A percentile compares a stretch with the other conserved stretches of the same genome.
Evolutionary conservation across 2,797 vertebrate species (phyloP).

Genomic region (Dermochelys coriacea): DNA sequence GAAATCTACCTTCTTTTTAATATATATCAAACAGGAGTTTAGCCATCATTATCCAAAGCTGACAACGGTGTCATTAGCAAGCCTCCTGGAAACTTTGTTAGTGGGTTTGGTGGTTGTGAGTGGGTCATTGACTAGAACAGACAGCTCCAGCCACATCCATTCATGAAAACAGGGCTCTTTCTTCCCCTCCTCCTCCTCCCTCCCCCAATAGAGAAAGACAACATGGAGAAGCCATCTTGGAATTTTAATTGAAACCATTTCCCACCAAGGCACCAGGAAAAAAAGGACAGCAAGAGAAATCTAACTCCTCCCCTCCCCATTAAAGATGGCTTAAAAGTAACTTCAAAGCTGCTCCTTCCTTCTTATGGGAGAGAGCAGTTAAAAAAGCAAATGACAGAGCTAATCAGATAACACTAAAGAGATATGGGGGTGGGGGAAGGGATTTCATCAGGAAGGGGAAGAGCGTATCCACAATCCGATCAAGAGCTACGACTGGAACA

Average conservation of each 20-base stretch:
- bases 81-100: slow-evolving; percentile 68
- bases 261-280: slow-evolving; percentile 54
- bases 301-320: slow-evolving; percentile 39
- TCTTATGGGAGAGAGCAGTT: not conserved
- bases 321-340: not conserved
- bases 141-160: slow-evolving; percentile 82
- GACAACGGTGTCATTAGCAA: slow-evolving; percentile 67
- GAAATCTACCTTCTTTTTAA: not conserved
- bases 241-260: slow-evolving; percentile 91
- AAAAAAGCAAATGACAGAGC: not conserved
- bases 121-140: slow-evolving; percentile 59
- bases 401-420: not conserved
- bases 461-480: not conserved
- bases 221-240: slow-evolving; percentile 91
- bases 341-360: slow-evolving; percentile 20
- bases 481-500: not conserved
- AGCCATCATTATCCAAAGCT: slow-evolving; percentile 34
- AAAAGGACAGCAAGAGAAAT: slow-evolving; percentile 1
- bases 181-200: slow-evolving; percentile 52
- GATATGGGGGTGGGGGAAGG: not conserved
- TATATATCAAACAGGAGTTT: not conserved
- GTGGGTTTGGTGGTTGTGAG: slow-evolving; percentile 35
- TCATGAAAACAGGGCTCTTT: slow-evolving; percentile 83
- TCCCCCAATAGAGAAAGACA: slow-evolving; percentile 81
- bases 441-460: not conserved